Percentiles rank a stretch among this genome's conserved stretches.
Evolutionary conservation across 1,140 invertebrate genomes (phyloP).

Genomic region (Drosophila sturtevanti): DNA sequence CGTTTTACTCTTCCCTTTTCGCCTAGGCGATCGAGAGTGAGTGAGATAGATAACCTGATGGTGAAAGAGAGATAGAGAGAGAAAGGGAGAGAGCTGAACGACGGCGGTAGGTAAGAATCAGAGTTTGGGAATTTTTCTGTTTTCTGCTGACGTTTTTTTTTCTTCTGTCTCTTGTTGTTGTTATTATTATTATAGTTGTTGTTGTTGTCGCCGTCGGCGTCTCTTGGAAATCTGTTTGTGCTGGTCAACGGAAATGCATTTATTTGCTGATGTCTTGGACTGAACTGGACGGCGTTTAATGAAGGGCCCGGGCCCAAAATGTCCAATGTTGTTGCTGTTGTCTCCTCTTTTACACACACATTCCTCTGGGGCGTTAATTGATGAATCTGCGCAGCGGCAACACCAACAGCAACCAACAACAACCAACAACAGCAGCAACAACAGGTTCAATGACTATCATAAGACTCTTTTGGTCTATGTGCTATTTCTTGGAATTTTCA

Average conservation of each 20-base stretch:
- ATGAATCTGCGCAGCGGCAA: conserved; percentile 64
- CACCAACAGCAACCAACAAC: neutral
- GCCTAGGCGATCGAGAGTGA: conserved; percentile 20
- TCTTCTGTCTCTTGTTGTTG: neutral
- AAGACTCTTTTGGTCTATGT: conserved; percentile 36
- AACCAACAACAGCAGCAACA: conserved; percentile 13
- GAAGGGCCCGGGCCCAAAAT: conserved; percentile 57
- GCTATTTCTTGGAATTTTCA: conserved; percentile 81
- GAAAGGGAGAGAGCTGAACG: neutral
- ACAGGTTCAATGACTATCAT: conserved; percentile 68
- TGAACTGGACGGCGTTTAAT: conserved; percentile 46
- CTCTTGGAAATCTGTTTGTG: conserved; percentile 80
- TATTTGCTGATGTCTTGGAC: conserved; percentile 76
- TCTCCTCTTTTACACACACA: conserved; percentile 7
- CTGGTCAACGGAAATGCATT: conserved; percentile 75
- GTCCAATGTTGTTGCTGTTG: conserved; percentile 8
- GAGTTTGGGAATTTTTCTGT: conserved; percentile 66
- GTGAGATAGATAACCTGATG: neutral
- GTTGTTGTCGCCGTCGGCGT: conserved; percentile 58
- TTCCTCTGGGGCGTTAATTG: conserved; percentile 67
- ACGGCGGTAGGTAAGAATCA: conserved; percentile 49
- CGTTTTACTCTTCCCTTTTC: conserved; percentile 49
- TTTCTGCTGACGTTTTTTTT: conserved; percentile 32
- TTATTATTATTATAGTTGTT: conserved; percentile 21
- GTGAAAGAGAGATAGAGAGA: neutral